phyloP scores from a whole-genome alignment of 2,797 vertebrate genomes.

The Alosa sapidissima region DNA sequence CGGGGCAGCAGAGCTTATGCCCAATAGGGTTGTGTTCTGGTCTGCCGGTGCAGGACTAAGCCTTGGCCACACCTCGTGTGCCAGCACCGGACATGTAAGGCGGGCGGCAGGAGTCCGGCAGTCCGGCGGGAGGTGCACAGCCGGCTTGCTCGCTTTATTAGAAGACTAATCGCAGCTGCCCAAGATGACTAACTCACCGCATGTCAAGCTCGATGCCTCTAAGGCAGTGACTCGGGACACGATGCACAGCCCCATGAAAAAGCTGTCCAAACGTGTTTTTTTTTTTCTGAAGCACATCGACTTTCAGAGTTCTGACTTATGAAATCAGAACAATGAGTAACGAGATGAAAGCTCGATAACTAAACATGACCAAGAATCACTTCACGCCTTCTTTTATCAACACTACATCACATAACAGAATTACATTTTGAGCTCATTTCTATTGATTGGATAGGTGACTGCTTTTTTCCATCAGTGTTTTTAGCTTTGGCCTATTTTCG shows the following conservation, averaged over 20 bases:
- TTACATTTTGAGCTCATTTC: neutral
- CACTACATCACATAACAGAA: neutral
- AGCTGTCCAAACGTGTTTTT: neutral
- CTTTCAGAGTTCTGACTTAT: neutral
- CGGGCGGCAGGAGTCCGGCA: slow-evolving; percentile 41
- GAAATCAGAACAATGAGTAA: neutral
- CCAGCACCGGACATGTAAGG: slow-evolving; percentile 39
- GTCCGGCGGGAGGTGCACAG: slow-evolving; percentile 30
- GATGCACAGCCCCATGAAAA: neutral
- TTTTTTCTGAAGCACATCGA: neutral
- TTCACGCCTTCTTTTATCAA: neutral
- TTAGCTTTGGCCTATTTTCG: neutral
- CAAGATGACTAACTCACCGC: slow-evolving; percentile 9
- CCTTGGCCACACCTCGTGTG: slow-evolving; percentile 22
- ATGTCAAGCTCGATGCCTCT: neutral
- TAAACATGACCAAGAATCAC: neutral
- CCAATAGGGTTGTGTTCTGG: slow-evolving; percentile 30
- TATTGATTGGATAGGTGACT: neutral
- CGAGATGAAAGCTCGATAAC: neutral
- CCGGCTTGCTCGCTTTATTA: slow-evolving; percentile 3
- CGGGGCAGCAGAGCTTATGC: slow-evolving; percentile 29
- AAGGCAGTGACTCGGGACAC: neutral
- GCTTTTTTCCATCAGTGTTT: neutral
- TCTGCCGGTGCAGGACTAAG: slow-evolving; percentile 33
- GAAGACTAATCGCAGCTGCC: neutral